These are phyloP conservation scores for Maylandia zebra DNA, from an alignment of 2,113 vertebrate genomes.

Conservation along the genomic window DNA sequence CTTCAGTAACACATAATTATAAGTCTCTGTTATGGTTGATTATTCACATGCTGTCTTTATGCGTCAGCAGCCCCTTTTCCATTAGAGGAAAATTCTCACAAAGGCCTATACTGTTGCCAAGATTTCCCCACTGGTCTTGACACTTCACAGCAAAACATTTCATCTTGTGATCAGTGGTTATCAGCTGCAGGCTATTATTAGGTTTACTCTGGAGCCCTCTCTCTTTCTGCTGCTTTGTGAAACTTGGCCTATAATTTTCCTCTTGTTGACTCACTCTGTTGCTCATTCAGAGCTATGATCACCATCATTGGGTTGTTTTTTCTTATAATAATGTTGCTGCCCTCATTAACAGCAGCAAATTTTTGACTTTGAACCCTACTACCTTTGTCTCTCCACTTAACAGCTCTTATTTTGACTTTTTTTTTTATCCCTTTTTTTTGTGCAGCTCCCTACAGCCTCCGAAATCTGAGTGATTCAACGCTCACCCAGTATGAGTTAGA, in stretches of 20 bases:
- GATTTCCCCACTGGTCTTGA: constrained; percentile 7
- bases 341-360: neutral
- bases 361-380: neutral
- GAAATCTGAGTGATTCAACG: constrained; percentile 84
- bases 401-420: neutral
- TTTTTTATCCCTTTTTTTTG: neutral
- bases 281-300: constrained; percentile 10
- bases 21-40: neutral
- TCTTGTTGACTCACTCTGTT: constrained; percentile 10
- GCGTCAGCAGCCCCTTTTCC: constrained; percentile 10
- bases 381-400: neutral
- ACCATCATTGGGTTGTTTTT: constrained; percentile 7
- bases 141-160: constrained; percentile 51
- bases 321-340: neutral
- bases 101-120: neutral
- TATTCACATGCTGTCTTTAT: neutral
- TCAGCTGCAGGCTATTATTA: constrained; percentile 53
- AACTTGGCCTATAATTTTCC: constrained; percentile 44
- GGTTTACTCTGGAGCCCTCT: constrained; percentile 25
- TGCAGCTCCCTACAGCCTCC: constrained; percentile 79
- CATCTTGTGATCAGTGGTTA: constrained; percentile 50
- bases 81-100: constrained; percentile 25
- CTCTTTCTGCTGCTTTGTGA: constrained; percentile 7
- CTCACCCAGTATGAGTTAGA: constrained; percentile 88
- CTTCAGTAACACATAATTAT: neutral